Evolutionary conservation across 2,113 vertebrate genomes (phyloP), one percentile per base, ranked within the genome.

Genomic region (Pseudonaja textilis): DNA sequence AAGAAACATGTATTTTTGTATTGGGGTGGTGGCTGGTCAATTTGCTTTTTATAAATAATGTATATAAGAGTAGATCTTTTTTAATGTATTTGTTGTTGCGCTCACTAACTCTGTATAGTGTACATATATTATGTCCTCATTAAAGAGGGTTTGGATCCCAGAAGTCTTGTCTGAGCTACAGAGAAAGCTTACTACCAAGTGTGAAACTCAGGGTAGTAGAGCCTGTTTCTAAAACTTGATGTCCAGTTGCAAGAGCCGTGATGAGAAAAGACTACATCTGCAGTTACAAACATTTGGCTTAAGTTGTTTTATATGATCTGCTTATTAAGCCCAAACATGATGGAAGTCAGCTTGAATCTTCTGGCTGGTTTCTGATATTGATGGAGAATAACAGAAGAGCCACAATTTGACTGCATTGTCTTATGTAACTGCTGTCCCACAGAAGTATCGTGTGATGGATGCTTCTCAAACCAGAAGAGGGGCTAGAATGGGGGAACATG

Each of bases 31-130:
- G 95, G 95, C 96, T 95, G 95, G 93, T 95, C 94, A 94, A 93
- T 93, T 90, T 91, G 91, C 96, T 97, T 97, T 97, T 97, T 97
- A 96, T 97, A 96, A 97, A 96, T 97, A 96, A 89, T 97, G 97
- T 97, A 97, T 89, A 96, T 97, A 97, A 94, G 96, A 97, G 94
- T 96, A 96, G 96, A 93, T 94, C 90, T 97, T 96, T 95, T 95
- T 94, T 94, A 95, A 96, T 0, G 93, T 87, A 93, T 91, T 94
- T 61, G 92, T 90, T 92, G 88, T 92, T 89, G 92, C 92, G 89
- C 64, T 54, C 93, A 91, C 93, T 94, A 96, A 94, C 87, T 96
- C 89, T 95, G 93, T 93, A 61, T 92, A 93, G 94, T 95, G 95
- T 94, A 93, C 57, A 94, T 95, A 95, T 91, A 26, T 81, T 14